phyloP scores from a whole-genome alignment of 1,140 invertebrate genomes.

The Pemphigus obesinymphae region DNA sequence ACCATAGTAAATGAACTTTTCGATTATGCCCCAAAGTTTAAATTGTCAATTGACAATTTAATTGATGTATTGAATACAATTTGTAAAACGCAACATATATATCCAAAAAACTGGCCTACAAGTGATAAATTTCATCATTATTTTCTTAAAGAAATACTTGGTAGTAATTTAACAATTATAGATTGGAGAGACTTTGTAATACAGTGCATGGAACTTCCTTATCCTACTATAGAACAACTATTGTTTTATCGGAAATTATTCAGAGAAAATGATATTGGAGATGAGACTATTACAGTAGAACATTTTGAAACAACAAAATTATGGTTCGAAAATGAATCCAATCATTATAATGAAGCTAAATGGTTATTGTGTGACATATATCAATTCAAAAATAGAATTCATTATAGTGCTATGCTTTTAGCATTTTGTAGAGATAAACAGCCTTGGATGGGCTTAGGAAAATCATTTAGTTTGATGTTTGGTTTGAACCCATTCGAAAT shows the following conservation, averaged over 20 bases:
- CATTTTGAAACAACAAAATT: background rate
- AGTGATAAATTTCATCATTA: background rate
- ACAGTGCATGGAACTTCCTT: conserved; percentile 4
- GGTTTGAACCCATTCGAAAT: background rate
- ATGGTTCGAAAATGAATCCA: conserved; percentile 16
- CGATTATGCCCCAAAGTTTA: background rate
- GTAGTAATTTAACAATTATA: background rate
- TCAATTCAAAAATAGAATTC: background rate
- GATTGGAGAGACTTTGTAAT: conserved; percentile 32
- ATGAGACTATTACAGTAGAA: conserved; percentile 1
- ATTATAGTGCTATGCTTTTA: conserved; percentile 16
- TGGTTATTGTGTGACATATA: conserved; percentile 10
- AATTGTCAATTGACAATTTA: background rate
- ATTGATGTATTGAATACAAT: background rate
- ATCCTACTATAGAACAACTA: background rate
- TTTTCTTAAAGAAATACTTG: background rate
- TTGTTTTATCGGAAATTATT: conserved; percentile 7
- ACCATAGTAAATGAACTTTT: background rate
- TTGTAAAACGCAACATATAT: background rate
- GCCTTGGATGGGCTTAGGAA: background rate
- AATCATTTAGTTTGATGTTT: conserved; percentile 16
- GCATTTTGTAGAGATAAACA: conserved; percentile 17
- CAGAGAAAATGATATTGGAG: background rate
- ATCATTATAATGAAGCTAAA: background rate
- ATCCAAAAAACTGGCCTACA: background rate